Base-by-base conservation (phyloP, 2,113 vertebrate genomes). In the Pseudopodoces humilis region DNA sequence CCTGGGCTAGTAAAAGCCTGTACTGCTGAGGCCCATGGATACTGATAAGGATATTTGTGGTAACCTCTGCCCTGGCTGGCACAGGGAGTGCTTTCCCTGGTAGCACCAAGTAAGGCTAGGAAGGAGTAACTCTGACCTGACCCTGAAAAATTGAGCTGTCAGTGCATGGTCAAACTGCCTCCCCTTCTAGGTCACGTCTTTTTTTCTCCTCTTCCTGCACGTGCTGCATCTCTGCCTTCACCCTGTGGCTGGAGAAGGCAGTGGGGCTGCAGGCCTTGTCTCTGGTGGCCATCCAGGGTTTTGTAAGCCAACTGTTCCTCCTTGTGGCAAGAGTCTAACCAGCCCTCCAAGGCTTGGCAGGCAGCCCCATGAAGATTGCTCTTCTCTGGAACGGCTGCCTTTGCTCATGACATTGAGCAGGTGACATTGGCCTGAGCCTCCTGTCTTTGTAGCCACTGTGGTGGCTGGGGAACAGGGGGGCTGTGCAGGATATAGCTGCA, bases 401-500 rank as follows among this genome's bases (percentile, higher is more conserved):
- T 84, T 92, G 69, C 41, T 74, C 17, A 1, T 85, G 55, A 7
- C 20, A 3, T 28, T 41, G 47, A 25, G 33, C 53, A 55, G 74
- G 44, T 68, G 74, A 50, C 33, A 28, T 15, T 4, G 8, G 33
- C 59, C 22, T 13, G 8, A 90, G 15, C 35, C 22, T 87, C 4
- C 16, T 77, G 43, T 24, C 37, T 35, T 63, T 31, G 9, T n/a
- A 18, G 39, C 21, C 3, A 0, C 20, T 39, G 43, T 30, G 21
- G 41, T 83, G 67, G 25, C 78, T 63, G 58, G 20, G 43, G 14
- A 47, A 47, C 27, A 58, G 47, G 0, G 0, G 18, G 31, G 12
- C 14, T 0, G 0, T 84, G 53, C 59, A 44, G 41, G 20, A 31
- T 7, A 2, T 31, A 43, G 30, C 28, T 55, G 28, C 28, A 58